Base-by-base conservation (phyloP, 30 jellyfish, hydroid and myxozoan species). In the Chrysaora quinquecirrha region DNA sequence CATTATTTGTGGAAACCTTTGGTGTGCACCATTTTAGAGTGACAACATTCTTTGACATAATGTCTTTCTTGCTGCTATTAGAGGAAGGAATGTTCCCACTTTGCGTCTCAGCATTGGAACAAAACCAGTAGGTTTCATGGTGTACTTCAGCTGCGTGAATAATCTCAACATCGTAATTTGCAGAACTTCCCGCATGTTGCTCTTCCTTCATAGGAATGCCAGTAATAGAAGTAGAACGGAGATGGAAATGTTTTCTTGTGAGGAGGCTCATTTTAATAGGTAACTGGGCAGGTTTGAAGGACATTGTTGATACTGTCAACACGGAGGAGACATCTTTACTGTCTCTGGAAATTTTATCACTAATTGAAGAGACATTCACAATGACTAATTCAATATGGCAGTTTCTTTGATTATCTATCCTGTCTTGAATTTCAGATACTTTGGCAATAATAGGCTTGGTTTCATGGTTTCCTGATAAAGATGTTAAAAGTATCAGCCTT, bases 131-230 rank as follows among this genome's bases (percentile, higher is more conserved):
- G 1, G 79, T 87, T 52, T 90, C 97, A 62, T 83, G 96, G 47
- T 90, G 97, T 3, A 80, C 97, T 48, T 68, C 96, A 3, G 97
- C 96, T 10, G 97, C 83, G 75, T 90, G 97, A 33, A 90, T 74
- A 52, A 90, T 71, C 71, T 90, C 97, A 14, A 90, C 97, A 63
- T 90, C 97, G 34, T 90, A 90, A 52, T 90, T 90, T 19, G 97
- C 95, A 28, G 97, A 90, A 1, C 88, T 74, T 3, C 97, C 97
- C 9, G 97, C 97, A 61, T 90, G 95, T 62, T 90, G 97, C 64
- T 90, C 97, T 76, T 90, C 97, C 97, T 90, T 84, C 96, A 84
- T 90, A 0, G 96, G 97, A 9, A 90, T 84, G 0, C 97, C 96
- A 23, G 96, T 90, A 72, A 84, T 78, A 48, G 90, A 43, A 28